Base-by-base conservation (phyloP, 2,888 invertebrate species). In the Meiosimyza platycephala region DNA sequence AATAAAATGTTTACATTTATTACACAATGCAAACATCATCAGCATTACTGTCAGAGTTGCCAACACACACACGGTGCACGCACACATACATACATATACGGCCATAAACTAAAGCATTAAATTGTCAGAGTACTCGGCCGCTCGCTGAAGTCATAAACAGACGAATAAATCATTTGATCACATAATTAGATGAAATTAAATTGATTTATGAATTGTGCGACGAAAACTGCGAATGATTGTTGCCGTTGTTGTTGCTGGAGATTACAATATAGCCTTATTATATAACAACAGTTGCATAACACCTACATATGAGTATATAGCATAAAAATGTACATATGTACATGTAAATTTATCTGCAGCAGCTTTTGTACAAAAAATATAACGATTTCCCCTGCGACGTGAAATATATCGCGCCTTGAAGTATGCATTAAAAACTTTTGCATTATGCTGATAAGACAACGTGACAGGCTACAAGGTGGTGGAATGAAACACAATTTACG, bases 181-280 rank as follows among this genome's bases (percentile, higher is more conserved):
- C 51, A 74, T 76, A 76, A 77, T 77, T 77, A 77, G 74, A 76
- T 74, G 72, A 72, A 72, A 73, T 73, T 73, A 77, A 74, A 77
- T 77, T 77, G 77, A 75, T 77, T 77, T 77, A 75, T 75, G 75
- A 68, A 73, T 68, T 73, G 51, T 69, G 74, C 60, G 5, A 68
- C 64, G 68, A 71, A 72, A 74, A 40, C 40, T 40, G 40, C 40
- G 40, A 40, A 40, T 40, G 40, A 40, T 40, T 40, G 40, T 40
- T 40, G 40, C 28, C 28, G 40, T 9, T 9, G 9, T 40, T 40
- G 40, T 9, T 40, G 28, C 28, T 28, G 28, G 28, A 28, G 40
- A 40, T 40, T 40, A 40, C 4, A 9, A 40, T 40, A 40, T 9
- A 9, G 40, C 40, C 40, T 9, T 40, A 40, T 40, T 40, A 15